Evolutionary conservation across 2,113 vertebrate genomes (phyloP).

Genomic region (Circaetus cinerascens): DNA sequence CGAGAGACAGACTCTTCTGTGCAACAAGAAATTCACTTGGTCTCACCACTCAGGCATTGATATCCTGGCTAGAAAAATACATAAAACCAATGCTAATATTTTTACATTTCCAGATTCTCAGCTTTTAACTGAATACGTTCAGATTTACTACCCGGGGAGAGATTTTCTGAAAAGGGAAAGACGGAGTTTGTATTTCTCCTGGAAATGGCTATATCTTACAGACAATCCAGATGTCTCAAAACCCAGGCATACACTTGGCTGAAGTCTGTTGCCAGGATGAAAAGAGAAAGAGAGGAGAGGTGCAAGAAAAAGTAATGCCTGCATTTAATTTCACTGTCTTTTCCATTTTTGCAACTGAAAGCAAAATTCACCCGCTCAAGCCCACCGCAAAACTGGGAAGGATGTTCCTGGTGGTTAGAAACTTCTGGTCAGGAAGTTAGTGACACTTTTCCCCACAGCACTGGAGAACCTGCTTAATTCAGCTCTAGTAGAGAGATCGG

Average conservation of each 20-base stretch:
- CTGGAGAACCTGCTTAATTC: background rate
- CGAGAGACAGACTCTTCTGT: accelerated
- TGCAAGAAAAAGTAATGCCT: background rate
- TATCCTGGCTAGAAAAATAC: background rate
- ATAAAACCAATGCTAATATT: background rate
- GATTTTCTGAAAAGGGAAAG: background rate
- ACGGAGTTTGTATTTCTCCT: background rate
- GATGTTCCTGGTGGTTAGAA: background rate
- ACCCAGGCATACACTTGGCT: background rate
- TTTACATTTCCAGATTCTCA: background rate
- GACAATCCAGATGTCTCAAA: background rate
- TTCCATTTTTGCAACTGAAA: background rate
- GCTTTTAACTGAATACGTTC: background rate
- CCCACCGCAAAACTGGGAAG: background rate
- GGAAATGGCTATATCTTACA: background rate
- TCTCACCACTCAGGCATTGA: background rate
- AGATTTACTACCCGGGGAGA: background rate
- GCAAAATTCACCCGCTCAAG: background rate
- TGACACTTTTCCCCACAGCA: background rate
- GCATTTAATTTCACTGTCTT: background rate
- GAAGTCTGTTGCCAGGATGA: background rate
- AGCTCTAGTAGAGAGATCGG: background rate
- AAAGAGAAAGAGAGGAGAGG: background rate
- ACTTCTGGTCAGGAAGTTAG: background rate
- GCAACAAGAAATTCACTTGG: background rate